Percentiles rank a stretch among this genome's conserved stretches.
Evolutionary conservation across 2,888 invertebrate genomes (phyloP).

Genomic region (Eilema griseolum): DNA sequence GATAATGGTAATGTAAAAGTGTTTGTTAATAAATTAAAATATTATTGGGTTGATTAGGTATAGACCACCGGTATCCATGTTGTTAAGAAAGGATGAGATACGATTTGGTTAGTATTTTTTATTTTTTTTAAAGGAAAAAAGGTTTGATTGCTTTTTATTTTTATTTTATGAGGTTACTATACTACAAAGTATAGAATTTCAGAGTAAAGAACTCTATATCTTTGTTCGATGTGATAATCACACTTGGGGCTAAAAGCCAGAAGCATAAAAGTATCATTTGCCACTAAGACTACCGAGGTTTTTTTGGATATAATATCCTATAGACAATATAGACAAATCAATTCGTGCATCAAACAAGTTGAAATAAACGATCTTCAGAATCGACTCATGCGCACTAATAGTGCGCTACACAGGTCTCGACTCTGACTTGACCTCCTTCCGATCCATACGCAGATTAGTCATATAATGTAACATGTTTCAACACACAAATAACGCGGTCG

Average conservation of each 20-base stretch:
- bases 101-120: not conserved
- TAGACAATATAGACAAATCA: not conserved
- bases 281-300: not conserved
- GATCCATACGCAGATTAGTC: slow-evolving; percentile 55
- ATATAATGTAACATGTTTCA: slow-evolving; percentile 56
- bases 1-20: slow-evolving; percentile 8
- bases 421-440: slow-evolving; percentile 41
- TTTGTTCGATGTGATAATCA: not conserved
- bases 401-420: not conserved
- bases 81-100: not conserved
- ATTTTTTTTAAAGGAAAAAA: too few species aligned
- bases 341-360: not conserved
- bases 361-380: not conserved
- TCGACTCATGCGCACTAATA: slow-evolving; percentile 7
- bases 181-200: too few species aligned
- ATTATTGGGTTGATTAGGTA: slow-evolving; percentile 15
- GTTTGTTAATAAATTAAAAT: slow-evolving; percentile 13
- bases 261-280: not conserved
- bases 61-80: slow-evolving; percentile 7
- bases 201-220: not conserved
- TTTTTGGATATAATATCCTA: not conserved
- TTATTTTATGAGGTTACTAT: not conserved
- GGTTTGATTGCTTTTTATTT: not conserved
- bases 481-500: slow-evolving; percentile 70
- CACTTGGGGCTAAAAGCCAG: not conserved